Percentiles rank a stretch among this genome's conserved stretches.
Conservation (phyloP, 2,797 vertebrate genomes). For the Lerista edwardsae region DNA sequence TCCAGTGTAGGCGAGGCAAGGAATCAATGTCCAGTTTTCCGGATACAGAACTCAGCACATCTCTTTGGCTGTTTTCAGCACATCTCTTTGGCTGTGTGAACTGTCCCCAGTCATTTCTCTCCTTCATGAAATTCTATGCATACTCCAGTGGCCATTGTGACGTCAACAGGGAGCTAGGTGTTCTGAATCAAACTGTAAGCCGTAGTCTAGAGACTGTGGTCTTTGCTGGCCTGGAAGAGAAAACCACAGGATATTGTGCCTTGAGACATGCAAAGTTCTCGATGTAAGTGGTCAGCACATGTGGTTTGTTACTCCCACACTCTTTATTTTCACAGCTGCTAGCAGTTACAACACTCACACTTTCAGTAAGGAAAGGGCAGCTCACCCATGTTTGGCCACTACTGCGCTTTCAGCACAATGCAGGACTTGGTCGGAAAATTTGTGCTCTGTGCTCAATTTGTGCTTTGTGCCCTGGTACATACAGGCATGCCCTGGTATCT, state of each 20-base stretch:
- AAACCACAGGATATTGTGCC: constrained; percentile 37
- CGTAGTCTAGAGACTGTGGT: not conserved
- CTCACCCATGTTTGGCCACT: not conserved
- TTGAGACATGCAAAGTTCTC: not conserved
- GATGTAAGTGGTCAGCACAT: constrained; percentile 28
- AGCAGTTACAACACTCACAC: constrained; percentile 17
- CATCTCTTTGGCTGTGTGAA: not conserved
- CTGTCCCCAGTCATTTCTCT: not conserved
- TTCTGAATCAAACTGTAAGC: not conserved
- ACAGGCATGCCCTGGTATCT: no score
- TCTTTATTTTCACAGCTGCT: constrained; percentile 24
- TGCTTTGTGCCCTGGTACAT: no score
- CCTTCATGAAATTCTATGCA: not conserved
- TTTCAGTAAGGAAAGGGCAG: constrained; percentile 9
- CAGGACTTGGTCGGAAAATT: not conserved
- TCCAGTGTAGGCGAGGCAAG: no score
- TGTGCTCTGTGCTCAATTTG: no score
- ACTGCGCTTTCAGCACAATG: not conserved
- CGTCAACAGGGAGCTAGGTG: not conserved
- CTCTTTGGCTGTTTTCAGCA: not conserved
- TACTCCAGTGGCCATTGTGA: constrained; percentile 3
- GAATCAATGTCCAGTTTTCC: not conserved
- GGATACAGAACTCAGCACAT: not conserved
- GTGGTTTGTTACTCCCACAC: constrained; percentile 6
- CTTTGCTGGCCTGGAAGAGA: not conserved